These are phyloP conservation scores for Rhincodon typus DNA, from an alignment of 2,797 vertebrate species.

Conservation along the genomic window DNA sequence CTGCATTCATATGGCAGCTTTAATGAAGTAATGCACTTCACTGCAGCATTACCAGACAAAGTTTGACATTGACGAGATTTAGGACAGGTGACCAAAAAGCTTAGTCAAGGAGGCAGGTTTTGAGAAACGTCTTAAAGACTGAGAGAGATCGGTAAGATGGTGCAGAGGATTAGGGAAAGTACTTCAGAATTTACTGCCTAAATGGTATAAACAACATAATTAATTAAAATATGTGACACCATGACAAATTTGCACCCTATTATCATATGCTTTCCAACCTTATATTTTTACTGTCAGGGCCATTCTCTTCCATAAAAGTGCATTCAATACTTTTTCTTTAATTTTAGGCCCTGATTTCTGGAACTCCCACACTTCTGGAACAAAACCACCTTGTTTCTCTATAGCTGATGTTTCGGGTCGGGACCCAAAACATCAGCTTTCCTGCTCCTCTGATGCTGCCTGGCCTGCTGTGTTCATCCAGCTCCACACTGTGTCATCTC, in stretches of 20 bases:
- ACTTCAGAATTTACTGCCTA: neutral
- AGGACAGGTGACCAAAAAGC: neutral
- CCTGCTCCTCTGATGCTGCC: too few relatives aligned
- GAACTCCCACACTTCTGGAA: neutral
- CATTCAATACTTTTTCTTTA: neutral
- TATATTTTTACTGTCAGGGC: neutral
- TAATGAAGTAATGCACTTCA: neutral
- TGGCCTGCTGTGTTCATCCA: too few relatives aligned
- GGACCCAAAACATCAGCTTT: too few relatives aligned
- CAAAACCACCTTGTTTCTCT: neutral
- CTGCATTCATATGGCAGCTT: neutral
- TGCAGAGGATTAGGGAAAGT: neutral
- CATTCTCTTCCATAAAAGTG: neutral
- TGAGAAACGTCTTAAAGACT: neutral
- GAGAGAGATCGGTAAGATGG: neutral
- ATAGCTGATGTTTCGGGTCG: too few relatives aligned
- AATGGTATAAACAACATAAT: neutral
- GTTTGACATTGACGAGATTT: neutral
- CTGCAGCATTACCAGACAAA: neutral
- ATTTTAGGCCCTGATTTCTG: neutral
- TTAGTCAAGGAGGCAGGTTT: neutral
- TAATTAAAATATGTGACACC: neutral
- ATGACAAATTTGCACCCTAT: too few relatives aligned
- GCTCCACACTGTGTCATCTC: too few relatives aligned
- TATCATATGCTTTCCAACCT: neutral